Evolutionary conservation across 2,113 vertebrate species (phyloP).

Genomic region (Poeciliopsis retropinna): DNA sequence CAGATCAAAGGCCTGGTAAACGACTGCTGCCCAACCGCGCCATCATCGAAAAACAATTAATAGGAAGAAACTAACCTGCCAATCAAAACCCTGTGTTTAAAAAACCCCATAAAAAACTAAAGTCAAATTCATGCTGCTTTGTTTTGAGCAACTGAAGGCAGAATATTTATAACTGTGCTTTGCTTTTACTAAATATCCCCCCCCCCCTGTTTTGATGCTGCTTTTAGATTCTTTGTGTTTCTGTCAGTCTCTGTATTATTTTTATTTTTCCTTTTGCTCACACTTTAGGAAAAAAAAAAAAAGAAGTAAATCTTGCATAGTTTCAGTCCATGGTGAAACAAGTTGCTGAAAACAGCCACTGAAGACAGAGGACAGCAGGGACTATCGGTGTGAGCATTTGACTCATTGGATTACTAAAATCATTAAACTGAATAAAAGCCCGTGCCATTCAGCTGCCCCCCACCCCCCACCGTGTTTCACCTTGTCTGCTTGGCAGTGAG

Average conservation of each 20-base stretch:
- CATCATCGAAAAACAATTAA: constrained; percentile 66
- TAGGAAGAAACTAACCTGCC: constrained; percentile 52
- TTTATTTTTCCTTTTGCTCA: constrained; percentile 20
- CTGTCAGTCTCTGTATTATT: neutral
- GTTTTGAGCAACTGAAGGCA: constrained; percentile 28
- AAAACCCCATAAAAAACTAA: neutral
- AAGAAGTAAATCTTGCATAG: neutral
- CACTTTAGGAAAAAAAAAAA: constrained; percentile 5
- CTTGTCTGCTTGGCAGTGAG: constrained; percentile 73
- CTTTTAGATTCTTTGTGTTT: constrained; percentile 7
- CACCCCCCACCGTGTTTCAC: constrained; percentile 67
- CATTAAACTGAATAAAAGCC: constrained; percentile 70
- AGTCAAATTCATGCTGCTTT: constrained; percentile 26
- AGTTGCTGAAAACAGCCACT: constrained; percentile 40
- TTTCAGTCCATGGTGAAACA: constrained; percentile 48
- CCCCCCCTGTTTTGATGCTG: neutral
- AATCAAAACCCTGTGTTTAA: constrained; percentile 38
- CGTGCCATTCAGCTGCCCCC: constrained; percentile 61
- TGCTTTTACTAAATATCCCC: constrained; percentile 39
- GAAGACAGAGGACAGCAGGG: constrained; percentile 55
- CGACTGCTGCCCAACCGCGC: constrained; percentile 38
- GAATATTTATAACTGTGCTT: constrained; percentile 60
- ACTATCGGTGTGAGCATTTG: constrained; percentile 43
- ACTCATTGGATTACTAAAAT: constrained; percentile 75
- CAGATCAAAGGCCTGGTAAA: constrained; percentile 65